Evolutionary conservation across 53 echinoderm and acorn worm species (phyloP).

Genomic region (Temnopleurus reevesii): DNA sequence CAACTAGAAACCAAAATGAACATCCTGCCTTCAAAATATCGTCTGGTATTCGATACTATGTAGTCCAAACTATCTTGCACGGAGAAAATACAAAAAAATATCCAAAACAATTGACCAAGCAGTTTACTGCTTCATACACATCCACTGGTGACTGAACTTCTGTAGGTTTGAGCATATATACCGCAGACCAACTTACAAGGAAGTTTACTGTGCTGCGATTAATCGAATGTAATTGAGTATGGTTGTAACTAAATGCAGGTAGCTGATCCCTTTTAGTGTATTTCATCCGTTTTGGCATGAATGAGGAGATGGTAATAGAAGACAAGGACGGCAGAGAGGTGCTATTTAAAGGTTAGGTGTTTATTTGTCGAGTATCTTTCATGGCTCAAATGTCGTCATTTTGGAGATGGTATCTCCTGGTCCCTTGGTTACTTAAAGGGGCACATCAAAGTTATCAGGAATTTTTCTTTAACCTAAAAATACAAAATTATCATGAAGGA

Average conservation of each 20-base stretch:
- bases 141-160: too few relatives aligned
- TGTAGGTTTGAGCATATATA: too few relatives aligned
- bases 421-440: too few relatives aligned
- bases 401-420: too few relatives aligned
- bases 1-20: not conserved
- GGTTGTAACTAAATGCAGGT: slow-evolving; percentile 19
- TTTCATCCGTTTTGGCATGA: not conserved
- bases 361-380: not conserved
- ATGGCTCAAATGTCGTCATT: too few relatives aligned
- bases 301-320: not conserved
- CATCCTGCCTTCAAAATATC: not conserved
- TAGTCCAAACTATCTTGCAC: too few relatives aligned
- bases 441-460: too few relatives aligned
- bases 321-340: not conserved
- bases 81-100: too few relatives aligned
- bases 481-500: too few relatives aligned
- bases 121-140: too few relatives aligned
- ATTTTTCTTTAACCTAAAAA: too few relatives aligned
- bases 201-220: not conserved
- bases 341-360: slow-evolving; percentile 21
- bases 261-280: slow-evolving; percentile 16
- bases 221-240: not conserved
- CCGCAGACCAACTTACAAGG: not conserved
- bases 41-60: not conserved
- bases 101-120: too few relatives aligned